These are phyloP conservation scores for Pelodiscus sinensis DNA, from an alignment of 2,113 vertebrate species.

Conservation along the genomic window DNA sequence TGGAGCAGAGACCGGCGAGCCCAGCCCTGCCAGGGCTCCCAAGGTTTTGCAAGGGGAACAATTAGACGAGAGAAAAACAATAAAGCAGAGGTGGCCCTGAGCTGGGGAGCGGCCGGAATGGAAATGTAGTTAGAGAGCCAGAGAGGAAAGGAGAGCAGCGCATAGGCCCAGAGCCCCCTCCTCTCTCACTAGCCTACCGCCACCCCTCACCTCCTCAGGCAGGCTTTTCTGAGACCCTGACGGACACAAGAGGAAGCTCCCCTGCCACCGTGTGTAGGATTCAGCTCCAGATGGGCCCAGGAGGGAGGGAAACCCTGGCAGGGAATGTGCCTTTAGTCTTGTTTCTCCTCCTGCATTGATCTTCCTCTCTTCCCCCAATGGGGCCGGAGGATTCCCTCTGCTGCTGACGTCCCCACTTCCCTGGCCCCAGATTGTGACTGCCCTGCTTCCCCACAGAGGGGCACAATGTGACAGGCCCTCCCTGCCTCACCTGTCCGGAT, in stretches of 20 bases:
- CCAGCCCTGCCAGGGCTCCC: conserved; percentile 35
- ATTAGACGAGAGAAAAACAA: conserved; percentile 16
- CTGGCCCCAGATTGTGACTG: background rate
- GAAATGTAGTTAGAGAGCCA: background rate
- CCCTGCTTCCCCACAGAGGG: background rate
- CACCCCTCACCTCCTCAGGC: background rate
- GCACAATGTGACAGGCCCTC: background rate
- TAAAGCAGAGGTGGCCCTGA: conserved; percentile 4
- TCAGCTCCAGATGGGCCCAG: background rate
- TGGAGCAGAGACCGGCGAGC: background rate
- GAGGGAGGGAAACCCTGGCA: background rate
- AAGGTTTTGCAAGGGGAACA: conserved; percentile 59
- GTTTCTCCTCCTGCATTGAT: background rate
- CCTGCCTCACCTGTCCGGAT: background rate
- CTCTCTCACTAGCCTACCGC: background rate
- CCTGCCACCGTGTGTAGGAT: accelerated
- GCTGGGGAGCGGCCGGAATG: background rate
- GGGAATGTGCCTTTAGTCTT: background rate
- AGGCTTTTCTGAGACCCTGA: background rate
- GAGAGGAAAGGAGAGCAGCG: background rate
- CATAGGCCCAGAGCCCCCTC: background rate
- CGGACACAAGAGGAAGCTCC: background rate
- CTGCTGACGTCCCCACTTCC: background rate
- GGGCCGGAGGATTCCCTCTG: background rate
- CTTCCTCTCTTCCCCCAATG: background rate